Conservation (phyloP, 92 coral and sea anemone species). For the Parazoanthus swiftii region DNA sequence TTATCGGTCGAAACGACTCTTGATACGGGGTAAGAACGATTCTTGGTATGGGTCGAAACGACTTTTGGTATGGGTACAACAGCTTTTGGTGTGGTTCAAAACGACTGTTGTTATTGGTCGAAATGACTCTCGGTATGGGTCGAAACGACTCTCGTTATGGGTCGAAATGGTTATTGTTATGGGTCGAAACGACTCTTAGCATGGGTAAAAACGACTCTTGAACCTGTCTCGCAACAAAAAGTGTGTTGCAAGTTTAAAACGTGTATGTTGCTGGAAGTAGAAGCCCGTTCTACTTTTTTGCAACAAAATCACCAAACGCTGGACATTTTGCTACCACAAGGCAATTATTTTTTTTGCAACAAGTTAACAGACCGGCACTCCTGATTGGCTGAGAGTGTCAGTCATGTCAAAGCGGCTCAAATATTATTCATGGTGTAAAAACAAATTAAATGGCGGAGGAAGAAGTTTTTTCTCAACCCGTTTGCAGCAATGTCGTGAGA, state of each 20-base stretch:
- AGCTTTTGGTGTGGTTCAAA: too few species aligned
- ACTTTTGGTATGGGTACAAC: too few species aligned
- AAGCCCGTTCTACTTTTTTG: slow-evolving; percentile 25
- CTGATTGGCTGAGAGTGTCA: background rate
- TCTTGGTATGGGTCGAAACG: too few species aligned
- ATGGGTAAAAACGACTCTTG: too few species aligned
- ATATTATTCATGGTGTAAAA: slow-evolving; percentile 11
- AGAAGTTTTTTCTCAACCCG: slow-evolving; percentile 1
- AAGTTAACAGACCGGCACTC: background rate
- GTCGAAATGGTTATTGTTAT: too few species aligned
- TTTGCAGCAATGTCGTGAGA: too few species aligned
- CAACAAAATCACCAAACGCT: slow-evolving; percentile 10
- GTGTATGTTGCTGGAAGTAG: slow-evolving; percentile 19
- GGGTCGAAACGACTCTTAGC: too few species aligned
- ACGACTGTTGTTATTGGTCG: too few species aligned
- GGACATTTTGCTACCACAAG: background rate
- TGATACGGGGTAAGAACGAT: too few species aligned
- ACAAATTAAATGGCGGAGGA: slow-evolving; percentile 17
- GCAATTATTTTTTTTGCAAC: background rate
- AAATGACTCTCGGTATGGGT: too few species aligned
- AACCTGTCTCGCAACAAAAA: slow-evolving; percentile 27
- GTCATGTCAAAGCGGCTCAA: slow-evolving; percentile 3
- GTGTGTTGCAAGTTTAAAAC: slow-evolving; percentile 8
- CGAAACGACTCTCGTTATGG: too few species aligned
- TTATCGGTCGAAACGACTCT: too few species aligned